A percentile compares a stretch with the other conserved stretches of the same genome.
Conservation (phyloP, 64 coral and sea anemone species). For the Trachythela sp. region DNA sequence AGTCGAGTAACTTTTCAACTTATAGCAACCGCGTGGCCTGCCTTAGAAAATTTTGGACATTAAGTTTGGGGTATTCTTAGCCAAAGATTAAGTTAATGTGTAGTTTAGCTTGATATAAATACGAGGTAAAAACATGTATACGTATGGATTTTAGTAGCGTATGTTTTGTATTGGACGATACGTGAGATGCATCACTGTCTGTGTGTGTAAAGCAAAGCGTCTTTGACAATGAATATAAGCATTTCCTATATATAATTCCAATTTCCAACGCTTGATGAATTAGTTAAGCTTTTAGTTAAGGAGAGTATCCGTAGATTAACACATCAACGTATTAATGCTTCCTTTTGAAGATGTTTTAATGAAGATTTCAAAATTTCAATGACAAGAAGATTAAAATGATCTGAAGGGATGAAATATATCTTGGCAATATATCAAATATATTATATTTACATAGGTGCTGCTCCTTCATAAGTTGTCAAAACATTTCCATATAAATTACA, state of each 20-base stretch:
- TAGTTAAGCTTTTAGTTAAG: not conserved
- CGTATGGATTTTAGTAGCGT: not conserved
- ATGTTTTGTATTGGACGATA: not conserved
- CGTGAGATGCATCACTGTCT: not conserved
- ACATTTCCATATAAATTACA: too few species aligned
- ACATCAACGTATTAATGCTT: not conserved
- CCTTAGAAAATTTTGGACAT: not conserved
- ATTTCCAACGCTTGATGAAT: too few species aligned
- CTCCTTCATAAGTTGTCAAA: too few species aligned
- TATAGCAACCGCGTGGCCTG: not conserved
- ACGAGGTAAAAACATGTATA: too few species aligned
- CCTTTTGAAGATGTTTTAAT: not conserved
- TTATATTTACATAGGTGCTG: too few species aligned
- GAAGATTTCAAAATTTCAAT: not conserved
- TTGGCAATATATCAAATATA: not conserved
- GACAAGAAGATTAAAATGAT: not conserved
- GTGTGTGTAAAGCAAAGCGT: not conserved
- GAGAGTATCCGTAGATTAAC: not conserved
- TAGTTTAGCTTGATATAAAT: too few species aligned
- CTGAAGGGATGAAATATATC: not conserved
- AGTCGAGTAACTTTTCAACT: not conserved
- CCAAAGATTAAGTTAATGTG: too few species aligned
- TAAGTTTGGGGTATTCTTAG: not conserved
- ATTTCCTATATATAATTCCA: slow-evolving; percentile 2
- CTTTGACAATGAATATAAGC: not conserved